These are phyloP conservation scores for Athene noctua DNA, from an alignment of 2,113 vertebrate genomes.

Conservation along the genomic window DNA sequence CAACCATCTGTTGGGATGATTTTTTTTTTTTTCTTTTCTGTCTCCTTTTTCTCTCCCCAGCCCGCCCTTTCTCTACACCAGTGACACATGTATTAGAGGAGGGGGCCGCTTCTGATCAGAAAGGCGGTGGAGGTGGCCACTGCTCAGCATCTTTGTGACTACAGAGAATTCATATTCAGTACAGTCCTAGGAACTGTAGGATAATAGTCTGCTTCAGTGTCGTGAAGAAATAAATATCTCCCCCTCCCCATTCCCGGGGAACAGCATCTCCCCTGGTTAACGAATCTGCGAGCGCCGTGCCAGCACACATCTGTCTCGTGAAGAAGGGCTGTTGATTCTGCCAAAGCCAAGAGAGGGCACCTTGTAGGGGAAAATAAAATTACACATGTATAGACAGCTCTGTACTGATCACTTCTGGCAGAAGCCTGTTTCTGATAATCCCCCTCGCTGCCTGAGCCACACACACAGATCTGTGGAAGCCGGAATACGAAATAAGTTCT, in stretches of 20 bases:
- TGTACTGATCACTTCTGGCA: neutral
- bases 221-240: neutral
- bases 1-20: neutral
- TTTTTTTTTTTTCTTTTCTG: too few relatives aligned
- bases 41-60: too few relatives aligned
- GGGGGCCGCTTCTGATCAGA: neutral
- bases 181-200: neutral
- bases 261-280: neutral
- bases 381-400: neutral
- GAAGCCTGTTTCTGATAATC: neutral
- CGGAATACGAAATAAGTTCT: neutral
- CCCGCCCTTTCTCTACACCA: neutral
- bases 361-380: neutral
- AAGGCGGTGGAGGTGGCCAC: neutral
- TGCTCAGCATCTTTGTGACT: neutral
- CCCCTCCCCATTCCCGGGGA: neutral
- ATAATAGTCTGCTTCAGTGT: neutral
- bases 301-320: neutral
- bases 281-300: neutral
- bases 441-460: neutral
- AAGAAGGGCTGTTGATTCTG: neutral
- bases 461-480: neutral
- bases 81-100: rapidly evolving
- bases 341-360: neutral
- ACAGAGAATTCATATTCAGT: neutral